Evolutionary conservation across 2,797 vertebrate genomes (phyloP).

Genomic region (Anabas testudineus): DNA sequence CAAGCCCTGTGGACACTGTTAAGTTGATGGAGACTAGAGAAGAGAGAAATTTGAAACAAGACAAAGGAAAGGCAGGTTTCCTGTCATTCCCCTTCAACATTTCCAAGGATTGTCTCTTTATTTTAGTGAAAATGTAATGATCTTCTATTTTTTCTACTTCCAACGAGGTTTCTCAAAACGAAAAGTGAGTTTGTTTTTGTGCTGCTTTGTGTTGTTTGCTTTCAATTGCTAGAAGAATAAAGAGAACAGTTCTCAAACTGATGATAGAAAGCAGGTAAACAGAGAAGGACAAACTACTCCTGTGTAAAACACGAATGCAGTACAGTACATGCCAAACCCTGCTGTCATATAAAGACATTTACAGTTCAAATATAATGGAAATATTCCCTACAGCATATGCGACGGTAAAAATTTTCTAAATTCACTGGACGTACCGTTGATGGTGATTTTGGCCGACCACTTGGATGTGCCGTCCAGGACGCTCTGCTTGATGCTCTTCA

Average conservation of each 20-base stretch:
- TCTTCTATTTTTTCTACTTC: too few relatives aligned
- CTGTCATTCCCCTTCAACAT: too few relatives aligned
- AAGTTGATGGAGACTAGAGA: not conserved
- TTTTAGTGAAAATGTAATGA: not conserved
- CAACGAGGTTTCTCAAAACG: not conserved
- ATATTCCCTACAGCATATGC: too few relatives aligned
- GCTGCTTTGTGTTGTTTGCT: not conserved
- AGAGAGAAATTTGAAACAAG: not conserved
- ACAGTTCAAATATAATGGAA: too few relatives aligned
- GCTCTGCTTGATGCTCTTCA: conserved; percentile 95
- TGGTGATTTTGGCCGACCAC: conserved; percentile 97
- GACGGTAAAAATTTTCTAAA: too few relatives aligned
- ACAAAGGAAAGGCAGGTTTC: not conserved
- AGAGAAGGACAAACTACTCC: too few relatives aligned
- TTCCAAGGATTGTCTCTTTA: not conserved
- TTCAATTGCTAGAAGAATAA: too few relatives aligned
- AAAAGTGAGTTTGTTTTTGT: not conserved
- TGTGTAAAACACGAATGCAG: too few relatives aligned
- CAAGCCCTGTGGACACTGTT: not conserved
- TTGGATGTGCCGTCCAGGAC: conserved; percentile 97
- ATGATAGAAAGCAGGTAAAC: too few relatives aligned
- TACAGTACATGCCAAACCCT: too few relatives aligned
- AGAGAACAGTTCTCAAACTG: too few relatives aligned
- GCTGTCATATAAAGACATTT: too few relatives aligned
- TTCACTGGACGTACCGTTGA: conserved; percentile 84